phyloP scores from a whole-genome alignment of 2,888 invertebrate species.

The Sarcophaga carnaria region DNA sequence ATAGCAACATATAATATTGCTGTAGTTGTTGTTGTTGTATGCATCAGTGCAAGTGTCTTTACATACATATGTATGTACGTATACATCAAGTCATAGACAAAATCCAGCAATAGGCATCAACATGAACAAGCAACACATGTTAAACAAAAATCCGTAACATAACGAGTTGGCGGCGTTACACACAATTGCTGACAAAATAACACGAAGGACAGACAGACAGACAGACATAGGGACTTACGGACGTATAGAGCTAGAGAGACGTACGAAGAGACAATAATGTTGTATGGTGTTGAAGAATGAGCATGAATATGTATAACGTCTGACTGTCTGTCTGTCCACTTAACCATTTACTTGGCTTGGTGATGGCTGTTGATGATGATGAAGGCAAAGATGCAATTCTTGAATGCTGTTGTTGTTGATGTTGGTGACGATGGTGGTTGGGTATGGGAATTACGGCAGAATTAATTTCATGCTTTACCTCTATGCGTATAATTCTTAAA shows the following conservation, averaged over 20 bases:
- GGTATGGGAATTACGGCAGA: slow-evolving; percentile 69
- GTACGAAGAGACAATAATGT: slow-evolving; percentile 35
- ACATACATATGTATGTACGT: slow-evolving; percentile 32
- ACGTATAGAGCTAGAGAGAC: neutral
- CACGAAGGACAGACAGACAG: slow-evolving; percentile 6
- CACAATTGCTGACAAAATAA: slow-evolving; percentile 62
- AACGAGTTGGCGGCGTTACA: slow-evolving; percentile 69
- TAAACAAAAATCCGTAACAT: slow-evolving; percentile 68
- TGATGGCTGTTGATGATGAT: slow-evolving; percentile 44
- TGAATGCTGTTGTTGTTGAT: slow-evolving; percentile 36
- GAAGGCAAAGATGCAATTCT: slow-evolving; percentile 21
- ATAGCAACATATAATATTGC: slow-evolving; percentile 41
- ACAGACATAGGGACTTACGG: too few relatives aligned
- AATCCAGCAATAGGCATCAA: slow-evolving; percentile 56
- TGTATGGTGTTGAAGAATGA: slow-evolving; percentile 63
- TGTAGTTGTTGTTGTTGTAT: slow-evolving; percentile 21
- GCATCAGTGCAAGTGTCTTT: slow-evolving; percentile 66
- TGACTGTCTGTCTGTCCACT: slow-evolving; percentile 38
- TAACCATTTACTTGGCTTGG: slow-evolving; percentile 7
- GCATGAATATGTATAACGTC: slow-evolving; percentile 62
- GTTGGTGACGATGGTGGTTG: slow-evolving; percentile 59
- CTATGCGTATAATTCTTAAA: slow-evolving; percentile 58
- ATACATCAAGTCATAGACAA: slow-evolving; percentile 68
- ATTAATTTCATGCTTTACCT: slow-evolving; percentile 68
- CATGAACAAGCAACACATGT: slow-evolving; percentile 68